A percentile compares a stretch with the other conserved stretches of the same genome.
phyloP scores from a whole-genome alignment of 2,113 vertebrate genomes.

The Glareola pratincola region DNA sequence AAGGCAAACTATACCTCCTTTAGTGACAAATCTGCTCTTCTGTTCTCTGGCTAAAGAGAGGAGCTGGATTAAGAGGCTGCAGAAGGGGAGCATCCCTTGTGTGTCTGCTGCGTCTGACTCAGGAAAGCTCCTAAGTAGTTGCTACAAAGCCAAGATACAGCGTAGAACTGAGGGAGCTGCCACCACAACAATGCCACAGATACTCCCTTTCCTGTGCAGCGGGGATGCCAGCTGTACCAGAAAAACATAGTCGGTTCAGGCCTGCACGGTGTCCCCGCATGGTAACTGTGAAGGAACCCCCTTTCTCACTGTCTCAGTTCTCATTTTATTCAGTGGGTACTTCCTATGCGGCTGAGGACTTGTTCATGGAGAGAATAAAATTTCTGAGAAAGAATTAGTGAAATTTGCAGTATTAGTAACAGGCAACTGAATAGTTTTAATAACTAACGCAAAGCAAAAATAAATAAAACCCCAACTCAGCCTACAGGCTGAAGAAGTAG shows the following conservation, averaged over 20 bases:
- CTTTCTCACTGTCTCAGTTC: not conserved
- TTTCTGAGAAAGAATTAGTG: not conserved
- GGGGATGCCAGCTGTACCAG: not conserved
- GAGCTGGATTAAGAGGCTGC: not conserved
- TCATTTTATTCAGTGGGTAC: not conserved
- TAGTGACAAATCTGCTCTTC: conserved; percentile 27
- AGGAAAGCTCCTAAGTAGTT: not conserved
- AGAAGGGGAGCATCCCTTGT: not conserved
- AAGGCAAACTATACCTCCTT: conserved; percentile 1
- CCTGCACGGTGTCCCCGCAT: not conserved
- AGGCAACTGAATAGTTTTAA: not conserved
- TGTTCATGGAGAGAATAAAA: not conserved
- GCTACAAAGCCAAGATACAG: not conserved
- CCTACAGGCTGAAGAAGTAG: not conserved
- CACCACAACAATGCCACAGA: fast-evolving
- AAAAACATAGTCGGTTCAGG: not conserved
- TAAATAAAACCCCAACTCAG: fast-evolving
- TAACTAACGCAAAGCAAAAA: too few relatives aligned
- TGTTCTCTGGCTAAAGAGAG: not conserved
- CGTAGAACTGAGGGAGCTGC: not conserved
- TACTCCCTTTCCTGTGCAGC: not conserved
- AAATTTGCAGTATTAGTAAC: not conserved
- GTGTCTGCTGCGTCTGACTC: not conserved
- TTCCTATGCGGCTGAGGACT: not conserved
- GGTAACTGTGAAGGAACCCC: not conserved